These are phyloP conservation scores for Plebejus argus DNA, from an alignment of 2,888 invertebrate genomes.

Conservation along the genomic window DNA sequence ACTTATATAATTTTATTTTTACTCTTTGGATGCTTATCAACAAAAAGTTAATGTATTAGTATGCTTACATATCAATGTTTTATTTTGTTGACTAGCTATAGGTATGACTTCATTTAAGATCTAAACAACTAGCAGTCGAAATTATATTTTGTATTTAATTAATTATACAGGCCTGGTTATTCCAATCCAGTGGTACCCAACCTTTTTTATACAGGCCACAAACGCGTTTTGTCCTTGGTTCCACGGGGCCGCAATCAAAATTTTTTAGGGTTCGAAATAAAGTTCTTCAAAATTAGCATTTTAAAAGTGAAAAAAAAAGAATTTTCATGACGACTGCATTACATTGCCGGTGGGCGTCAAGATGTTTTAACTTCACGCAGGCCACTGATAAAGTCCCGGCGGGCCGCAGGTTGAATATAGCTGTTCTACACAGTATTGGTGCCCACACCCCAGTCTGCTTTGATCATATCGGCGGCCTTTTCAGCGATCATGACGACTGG, in stretches of 20 bases:
- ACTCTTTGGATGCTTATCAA: constrained; percentile 5
- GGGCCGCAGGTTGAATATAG: neutral
- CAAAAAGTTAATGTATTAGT: neutral
- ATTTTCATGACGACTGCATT: too few species aligned
- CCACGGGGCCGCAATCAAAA: too few species aligned
- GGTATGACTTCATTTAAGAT: neutral
- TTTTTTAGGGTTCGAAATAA: too few species aligned
- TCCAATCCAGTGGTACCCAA: too few species aligned
- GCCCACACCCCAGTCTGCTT: constrained; percentile 66
- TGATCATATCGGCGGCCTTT: constrained; percentile 76
- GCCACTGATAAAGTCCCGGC: too few species aligned
- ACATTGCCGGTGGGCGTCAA: too few species aligned
- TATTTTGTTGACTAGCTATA: constrained; percentile 4
- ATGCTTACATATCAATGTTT: neutral
- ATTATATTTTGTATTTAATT: neutral
- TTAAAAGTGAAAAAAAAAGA: too few species aligned
- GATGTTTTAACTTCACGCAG: too few species aligned
- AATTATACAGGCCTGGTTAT: too few species aligned
- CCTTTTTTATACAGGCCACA: too few species aligned
- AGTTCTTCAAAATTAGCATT: too few species aligned
- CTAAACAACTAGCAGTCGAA: neutral
- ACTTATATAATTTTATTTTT: neutral
- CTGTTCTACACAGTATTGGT: constrained; percentile 7
- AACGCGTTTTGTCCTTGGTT: too few species aligned
- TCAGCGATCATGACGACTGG: constrained; percentile 80